These are phyloP conservation scores for Pygmarrhopalites habei DNA, from an alignment of 1,140 invertebrate genomes.

Conservation along the genomic window DNA sequence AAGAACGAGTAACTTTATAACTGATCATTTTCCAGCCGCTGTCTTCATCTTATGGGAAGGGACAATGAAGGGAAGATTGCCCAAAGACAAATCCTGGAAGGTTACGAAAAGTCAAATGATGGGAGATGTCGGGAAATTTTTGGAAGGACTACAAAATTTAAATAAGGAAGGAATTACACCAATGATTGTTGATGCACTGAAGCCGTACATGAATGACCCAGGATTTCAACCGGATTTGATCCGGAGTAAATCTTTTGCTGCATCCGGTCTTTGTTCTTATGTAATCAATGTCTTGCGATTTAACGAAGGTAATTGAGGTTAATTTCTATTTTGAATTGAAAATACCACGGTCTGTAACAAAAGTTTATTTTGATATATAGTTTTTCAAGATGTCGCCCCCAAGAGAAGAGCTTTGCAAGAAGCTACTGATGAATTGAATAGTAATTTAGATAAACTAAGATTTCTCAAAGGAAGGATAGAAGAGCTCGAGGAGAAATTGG, in stretches of 20 bases:
- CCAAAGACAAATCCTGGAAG: slow-evolving; percentile 94
- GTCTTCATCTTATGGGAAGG: slow-evolving; percentile 90
- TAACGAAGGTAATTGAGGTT: too few relatives aligned
- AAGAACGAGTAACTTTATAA: too few relatives aligned
- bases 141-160: slow-evolving; percentile 83
- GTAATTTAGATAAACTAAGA: slow-evolving; percentile 80
- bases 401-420: slow-evolving; percentile 82
- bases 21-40: too few relatives aligned
- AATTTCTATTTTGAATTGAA: too few relatives aligned
- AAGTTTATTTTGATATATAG: too few relatives aligned
- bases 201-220: slow-evolving; percentile 82
- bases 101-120: slow-evolving; percentile 73
- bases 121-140: slow-evolving; percentile 87
- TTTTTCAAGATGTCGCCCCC: slow-evolving; percentile 93
- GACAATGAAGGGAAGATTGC: slow-evolving; percentile 70
- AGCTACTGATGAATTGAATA: slow-evolving; percentile 81
- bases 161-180: slow-evolving; percentile 96
- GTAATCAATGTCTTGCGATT: slow-evolving; percentile 94
- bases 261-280: slow-evolving; percentile 87
- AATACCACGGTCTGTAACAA: too few relatives aligned
- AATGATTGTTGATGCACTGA: slow-evolving; percentile 73
- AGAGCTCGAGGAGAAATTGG: slow-evolving; percentile 79
- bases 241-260: slow-evolving; percentile 81
- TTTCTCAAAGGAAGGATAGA: slow-evolving; percentile 82
- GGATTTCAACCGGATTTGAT: slow-evolving; percentile 94